These are phyloP conservation scores for Sialis fuliginosa DNA, from an alignment of 2,888 invertebrate species.

Conservation along the genomic window DNA sequence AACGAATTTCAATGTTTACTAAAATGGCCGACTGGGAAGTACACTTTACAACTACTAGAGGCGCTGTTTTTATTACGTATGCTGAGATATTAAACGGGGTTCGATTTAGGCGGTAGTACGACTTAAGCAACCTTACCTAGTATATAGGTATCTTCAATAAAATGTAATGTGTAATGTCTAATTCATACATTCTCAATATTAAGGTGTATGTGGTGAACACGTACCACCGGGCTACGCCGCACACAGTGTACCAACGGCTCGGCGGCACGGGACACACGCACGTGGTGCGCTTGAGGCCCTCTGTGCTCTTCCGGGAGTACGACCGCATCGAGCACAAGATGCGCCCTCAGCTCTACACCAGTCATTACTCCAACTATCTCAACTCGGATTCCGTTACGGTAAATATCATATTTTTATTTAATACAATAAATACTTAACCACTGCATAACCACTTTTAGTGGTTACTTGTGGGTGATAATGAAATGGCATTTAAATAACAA, in stretches of 20 bases:
- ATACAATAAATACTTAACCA: not conserved
- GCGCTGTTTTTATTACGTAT: too few relatives aligned
- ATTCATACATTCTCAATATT: not conserved
- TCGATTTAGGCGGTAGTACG: too few relatives aligned
- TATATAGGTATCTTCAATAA: too few relatives aligned
- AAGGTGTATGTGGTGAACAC: slow-evolving; percentile 27
- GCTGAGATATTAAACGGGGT: too few relatives aligned
- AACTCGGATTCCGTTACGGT: slow-evolving; percentile 60
- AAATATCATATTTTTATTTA: slow-evolving; percentile 19
- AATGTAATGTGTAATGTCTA: too few relatives aligned
- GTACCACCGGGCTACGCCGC: slow-evolving; percentile 24
- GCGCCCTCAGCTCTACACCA: slow-evolving; percentile 40
- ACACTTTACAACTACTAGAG: too few relatives aligned
- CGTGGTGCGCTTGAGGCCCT: slow-evolving; percentile 41
- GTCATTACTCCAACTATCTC: slow-evolving; percentile 58
- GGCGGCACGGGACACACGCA: slow-evolving; percentile 37
- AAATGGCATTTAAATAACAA: too few relatives aligned
- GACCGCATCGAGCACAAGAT: slow-evolving; percentile 49
- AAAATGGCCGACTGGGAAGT: too few relatives aligned
- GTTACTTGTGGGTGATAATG: too few relatives aligned
- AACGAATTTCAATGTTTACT: too few relatives aligned
- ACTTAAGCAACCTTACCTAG: too few relatives aligned
- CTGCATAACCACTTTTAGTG: too few relatives aligned
- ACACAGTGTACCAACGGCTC: slow-evolving; percentile 35
- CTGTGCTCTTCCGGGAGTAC: slow-evolving; percentile 46